These are phyloP conservation scores for Cyanistes caeruleus DNA, from an alignment of 2,113 vertebrate species.

Conservation along the genomic window DNA sequence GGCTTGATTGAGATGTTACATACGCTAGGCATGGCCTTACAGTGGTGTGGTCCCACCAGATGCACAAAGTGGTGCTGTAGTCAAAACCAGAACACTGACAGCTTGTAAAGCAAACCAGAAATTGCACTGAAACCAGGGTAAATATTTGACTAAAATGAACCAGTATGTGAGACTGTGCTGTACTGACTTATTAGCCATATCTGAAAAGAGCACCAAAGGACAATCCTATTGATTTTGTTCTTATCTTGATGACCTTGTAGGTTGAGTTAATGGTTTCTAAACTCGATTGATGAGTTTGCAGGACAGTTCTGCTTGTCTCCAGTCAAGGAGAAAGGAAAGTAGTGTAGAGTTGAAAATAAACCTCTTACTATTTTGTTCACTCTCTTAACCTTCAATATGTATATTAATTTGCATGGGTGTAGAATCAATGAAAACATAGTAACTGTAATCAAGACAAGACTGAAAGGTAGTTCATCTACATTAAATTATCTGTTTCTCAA, in stretches of 20 bases:
- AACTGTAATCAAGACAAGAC: neutral
- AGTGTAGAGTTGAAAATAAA: neutral
- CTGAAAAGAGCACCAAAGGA: neutral
- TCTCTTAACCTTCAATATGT: neutral
- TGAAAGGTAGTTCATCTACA: neutral
- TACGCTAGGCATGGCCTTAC: neutral
- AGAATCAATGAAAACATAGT: neutral
- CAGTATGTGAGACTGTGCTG: neutral
- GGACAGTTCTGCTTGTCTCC: slow-evolving; percentile 46
- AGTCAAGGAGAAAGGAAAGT: slow-evolving; percentile 44
- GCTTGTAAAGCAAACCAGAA: slow-evolving; percentile 5
- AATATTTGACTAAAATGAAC: slow-evolving; percentile 50
- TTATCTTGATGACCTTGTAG: slow-evolving; percentile 60
- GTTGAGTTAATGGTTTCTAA: slow-evolving; percentile 66
- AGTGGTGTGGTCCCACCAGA: neutral
- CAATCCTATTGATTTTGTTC: slow-evolving; percentile 48
- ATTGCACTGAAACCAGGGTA: slow-evolving; percentile 32
- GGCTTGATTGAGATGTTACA: neutral
- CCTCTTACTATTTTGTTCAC: neutral
- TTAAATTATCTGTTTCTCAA: neutral
- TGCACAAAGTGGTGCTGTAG: neutral
- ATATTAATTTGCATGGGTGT: neutral
- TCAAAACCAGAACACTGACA: neutral
- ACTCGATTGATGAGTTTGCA: slow-evolving; percentile 6
- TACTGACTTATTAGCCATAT: neutral